These are phyloP conservation scores for Poecilobothrus nobilitatus DNA, from an alignment of 2,888 invertebrate genomes.

Conservation along the genomic window DNA sequence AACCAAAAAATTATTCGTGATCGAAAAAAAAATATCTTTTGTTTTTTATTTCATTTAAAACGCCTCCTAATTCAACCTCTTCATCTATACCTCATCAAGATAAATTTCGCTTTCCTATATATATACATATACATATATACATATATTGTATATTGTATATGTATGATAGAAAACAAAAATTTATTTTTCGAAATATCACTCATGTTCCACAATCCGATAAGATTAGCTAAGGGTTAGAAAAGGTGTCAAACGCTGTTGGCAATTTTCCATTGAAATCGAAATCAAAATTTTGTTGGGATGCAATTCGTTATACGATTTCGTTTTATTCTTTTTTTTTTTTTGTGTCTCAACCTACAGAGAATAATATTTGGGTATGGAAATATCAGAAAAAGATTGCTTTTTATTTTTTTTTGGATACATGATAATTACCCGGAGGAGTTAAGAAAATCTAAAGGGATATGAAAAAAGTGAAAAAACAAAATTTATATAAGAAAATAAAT, in stretches of 20 bases:
- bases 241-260: conserved; percentile 6
- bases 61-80: conserved; percentile 3
- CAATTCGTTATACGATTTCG: not conserved
- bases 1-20: not conserved
- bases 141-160: not conserved
- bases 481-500: too few species aligned
- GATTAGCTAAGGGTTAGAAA: not conserved
- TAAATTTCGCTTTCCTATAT: too few species aligned
- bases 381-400: not conserved
- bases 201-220: too few species aligned
- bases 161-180: too few species aligned
- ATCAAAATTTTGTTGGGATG: not conserved
- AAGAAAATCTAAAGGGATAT: not conserved
- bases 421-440: conserved; percentile 1
- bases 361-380: not conserved
- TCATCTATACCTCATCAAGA: not conserved
- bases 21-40: not conserved
- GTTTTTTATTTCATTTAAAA: not conserved
- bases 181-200: too few species aligned
- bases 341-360: not conserved
- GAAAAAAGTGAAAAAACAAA: not conserved
- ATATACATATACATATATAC: too few species aligned
- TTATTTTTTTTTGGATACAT: not conserved
- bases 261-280: not conserved
- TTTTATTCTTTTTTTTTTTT: too few species aligned